These are phyloP conservation scores for Zeus faber DNA, from an alignment of 2,113 vertebrate genomes.

Conservation along the genomic window DNA sequence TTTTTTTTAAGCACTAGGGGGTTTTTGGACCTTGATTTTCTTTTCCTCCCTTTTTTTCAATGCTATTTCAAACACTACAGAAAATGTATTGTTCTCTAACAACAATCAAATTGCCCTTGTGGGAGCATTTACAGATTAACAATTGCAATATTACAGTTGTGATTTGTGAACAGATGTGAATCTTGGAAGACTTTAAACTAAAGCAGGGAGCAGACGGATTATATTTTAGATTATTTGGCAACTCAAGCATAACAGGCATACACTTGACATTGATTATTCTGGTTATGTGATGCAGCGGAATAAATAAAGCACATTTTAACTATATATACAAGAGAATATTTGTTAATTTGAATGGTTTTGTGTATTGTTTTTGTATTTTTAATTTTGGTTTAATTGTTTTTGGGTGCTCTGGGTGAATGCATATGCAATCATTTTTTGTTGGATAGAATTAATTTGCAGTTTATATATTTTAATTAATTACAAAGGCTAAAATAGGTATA, in stretches of 20 bases:
- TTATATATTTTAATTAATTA: slow-evolving; percentile 71
- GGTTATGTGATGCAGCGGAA: slow-evolving; percentile 46
- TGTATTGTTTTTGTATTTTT: slow-evolving; percentile 64
- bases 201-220: slow-evolving; percentile 22
- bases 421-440: slow-evolving; percentile 78
- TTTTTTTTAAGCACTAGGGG: slow-evolving; percentile 62
- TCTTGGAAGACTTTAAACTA: background rate
- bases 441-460: slow-evolving; percentile 64
- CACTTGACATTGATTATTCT: slow-evolving; percentile 53
- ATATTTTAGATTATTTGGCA: slow-evolving; percentile 25
- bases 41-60: slow-evolving; percentile 7
- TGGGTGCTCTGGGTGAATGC: slow-evolving; percentile 73
- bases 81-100: slow-evolving; percentile 24
- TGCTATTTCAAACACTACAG: slow-evolving; percentile 38
- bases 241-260: slow-evolving; percentile 35
- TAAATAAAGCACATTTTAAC: slow-evolving; percentile 77
- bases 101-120: slow-evolving; percentile 44
- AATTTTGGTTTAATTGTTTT: slow-evolving; percentile 72
- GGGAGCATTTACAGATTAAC: slow-evolving; percentile 12
- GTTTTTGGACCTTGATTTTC: slow-evolving; percentile 16
- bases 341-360: slow-evolving; percentile 74
- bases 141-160: too few relatives aligned
- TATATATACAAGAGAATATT: slow-evolving; percentile 76
- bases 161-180: background rate
- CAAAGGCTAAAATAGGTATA: slow-evolving; percentile 49